Conservation (phyloP, 1,140 invertebrate species). For the Pentalonia nigronervosa region DNA sequence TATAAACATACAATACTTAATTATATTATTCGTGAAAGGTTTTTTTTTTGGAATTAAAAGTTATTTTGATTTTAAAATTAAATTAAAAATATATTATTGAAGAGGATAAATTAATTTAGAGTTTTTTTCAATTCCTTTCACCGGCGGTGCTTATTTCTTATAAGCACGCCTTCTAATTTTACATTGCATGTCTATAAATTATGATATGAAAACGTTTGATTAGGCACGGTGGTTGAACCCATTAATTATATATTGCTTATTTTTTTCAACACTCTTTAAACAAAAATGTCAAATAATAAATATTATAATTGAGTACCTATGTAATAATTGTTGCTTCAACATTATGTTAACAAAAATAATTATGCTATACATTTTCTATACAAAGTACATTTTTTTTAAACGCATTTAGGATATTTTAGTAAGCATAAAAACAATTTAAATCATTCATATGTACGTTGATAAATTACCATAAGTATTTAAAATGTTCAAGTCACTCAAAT, state of each 20-base stretch:
- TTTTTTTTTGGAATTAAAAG: not conserved
- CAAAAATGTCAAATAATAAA: not conserved
- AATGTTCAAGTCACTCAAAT: not conserved
- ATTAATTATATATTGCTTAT: not conserved
- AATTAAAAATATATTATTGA: not conserved
- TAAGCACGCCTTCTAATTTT: constrained; percentile 26
- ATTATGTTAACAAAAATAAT: not conserved
- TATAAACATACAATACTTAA: not conserved
- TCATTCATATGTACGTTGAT: not conserved
- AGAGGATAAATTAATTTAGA: not conserved
- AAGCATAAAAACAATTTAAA: not conserved
- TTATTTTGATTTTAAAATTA: not conserved
- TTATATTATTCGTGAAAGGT: not conserved
- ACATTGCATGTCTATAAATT: not conserved
- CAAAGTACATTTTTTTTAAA: not conserved
- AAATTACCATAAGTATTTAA: not conserved
- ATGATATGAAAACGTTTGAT: constrained; percentile 14
- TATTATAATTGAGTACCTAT: not conserved
- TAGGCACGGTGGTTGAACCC: too few relatives aligned
- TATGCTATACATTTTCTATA: not conserved
- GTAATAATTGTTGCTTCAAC: not conserved
- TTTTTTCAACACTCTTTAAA: not conserved
- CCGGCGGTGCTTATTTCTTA: not conserved
- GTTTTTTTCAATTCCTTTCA: not conserved
- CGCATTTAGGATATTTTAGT: not conserved